Evolutionary conservation across 2,888 invertebrate species (phyloP).

Genomic region (Temnothorax ravouxi): DNA sequence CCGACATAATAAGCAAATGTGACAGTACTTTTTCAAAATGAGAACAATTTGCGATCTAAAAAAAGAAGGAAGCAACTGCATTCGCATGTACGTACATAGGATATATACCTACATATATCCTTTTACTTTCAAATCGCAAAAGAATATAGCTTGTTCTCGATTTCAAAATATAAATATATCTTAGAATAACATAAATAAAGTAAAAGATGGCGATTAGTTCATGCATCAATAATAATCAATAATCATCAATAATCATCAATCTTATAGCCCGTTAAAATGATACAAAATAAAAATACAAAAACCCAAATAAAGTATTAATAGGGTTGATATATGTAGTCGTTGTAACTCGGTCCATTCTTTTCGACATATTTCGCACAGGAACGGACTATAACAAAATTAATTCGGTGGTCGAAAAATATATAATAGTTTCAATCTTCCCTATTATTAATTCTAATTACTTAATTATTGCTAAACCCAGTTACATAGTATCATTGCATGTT

Average conservation of each 20-base stretch:
- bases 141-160: neutral
- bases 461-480: constrained; percentile 17
- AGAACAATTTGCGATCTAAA: neutral
- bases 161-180: neutral
- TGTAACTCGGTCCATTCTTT: constrained; percentile 16
- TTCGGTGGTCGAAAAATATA: constrained; percentile 4
- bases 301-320: neutral
- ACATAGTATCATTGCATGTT: constrained; percentile 23
- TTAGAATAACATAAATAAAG: constrained; percentile 14
- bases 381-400: constrained; percentile 8
- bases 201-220: constrained; percentile 9
- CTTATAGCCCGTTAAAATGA: constrained; percentile 2
- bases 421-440: constrained; percentile 2
- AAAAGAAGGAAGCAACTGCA: neutral
- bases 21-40: neutral
- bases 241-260: neutral
- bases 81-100: neutral
- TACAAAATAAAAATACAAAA: constrained; percentile 7
- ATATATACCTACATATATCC: neutral
- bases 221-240: neutral
- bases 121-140: neutral
- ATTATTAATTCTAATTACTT: constrained; percentile 16
- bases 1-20: neutral
- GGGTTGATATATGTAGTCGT: neutral
- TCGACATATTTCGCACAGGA: neutral